A percentile compares a stretch with the other conserved stretches of the same genome.
Evolutionary conservation across 35 echinoderm and acorn worm genomes (phyloP).

Genomic region (Heliocidaris erythrogramma): DNA sequence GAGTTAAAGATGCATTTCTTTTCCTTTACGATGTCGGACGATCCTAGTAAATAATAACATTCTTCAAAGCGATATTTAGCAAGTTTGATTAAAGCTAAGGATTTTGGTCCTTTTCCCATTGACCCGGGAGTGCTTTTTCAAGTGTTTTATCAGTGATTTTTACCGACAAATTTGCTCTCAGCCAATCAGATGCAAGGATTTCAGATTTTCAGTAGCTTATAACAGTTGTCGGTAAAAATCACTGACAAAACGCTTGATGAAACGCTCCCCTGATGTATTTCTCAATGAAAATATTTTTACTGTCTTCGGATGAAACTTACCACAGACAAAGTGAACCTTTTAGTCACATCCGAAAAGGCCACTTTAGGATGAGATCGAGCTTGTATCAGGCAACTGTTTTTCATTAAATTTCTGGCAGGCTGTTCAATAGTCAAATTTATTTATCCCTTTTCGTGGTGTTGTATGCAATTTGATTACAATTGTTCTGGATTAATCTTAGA

Average conservation of each 20-base stretch:
- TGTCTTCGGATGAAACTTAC: not conserved
- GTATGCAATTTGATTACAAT: not conserved
- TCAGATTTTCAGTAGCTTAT: no score
- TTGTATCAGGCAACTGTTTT: not conserved
- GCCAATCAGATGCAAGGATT: no score
- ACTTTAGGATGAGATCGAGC: not conserved
- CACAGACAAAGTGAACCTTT: not conserved
- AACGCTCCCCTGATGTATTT: not conserved
- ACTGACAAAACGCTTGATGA: not conserved
- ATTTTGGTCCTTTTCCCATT: no score
- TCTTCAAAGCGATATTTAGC: no score
- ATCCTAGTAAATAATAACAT: no score
- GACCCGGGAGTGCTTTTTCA: no score
- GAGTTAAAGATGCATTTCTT: no score
- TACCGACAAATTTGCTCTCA: no score
- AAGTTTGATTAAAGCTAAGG: no score
- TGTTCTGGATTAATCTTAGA: not conserved
- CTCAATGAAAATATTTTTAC: not conserved
- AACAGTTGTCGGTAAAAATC: no score
- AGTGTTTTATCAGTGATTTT: no score
- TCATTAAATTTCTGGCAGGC: not conserved
- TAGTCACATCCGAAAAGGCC: not conserved
- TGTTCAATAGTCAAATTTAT: not conserved
- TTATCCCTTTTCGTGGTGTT: not conserved
- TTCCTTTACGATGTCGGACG: no score